Percentiles rank a stretch among this genome's conserved stretches.
Evolutionary conservation across 37 sponge, comb jelly and placozoan species (phyloP).

Genomic region (Corticium candelabrum): DNA sequence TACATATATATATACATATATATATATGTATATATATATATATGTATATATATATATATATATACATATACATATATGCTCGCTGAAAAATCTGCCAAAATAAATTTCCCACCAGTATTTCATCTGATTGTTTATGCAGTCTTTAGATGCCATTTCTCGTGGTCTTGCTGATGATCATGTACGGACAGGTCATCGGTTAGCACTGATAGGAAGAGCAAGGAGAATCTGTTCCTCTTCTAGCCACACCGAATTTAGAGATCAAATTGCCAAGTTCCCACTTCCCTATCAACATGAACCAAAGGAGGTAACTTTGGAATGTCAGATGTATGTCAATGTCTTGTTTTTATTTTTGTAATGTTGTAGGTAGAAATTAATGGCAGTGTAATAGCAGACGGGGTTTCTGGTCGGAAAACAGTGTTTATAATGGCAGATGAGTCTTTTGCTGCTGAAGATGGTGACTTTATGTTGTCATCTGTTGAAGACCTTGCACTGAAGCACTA

Average conservation of each 20-base stretch:
- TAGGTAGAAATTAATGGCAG: not conserved
- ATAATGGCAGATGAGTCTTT: too few relatives aligned
- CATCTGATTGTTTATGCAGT: too few relatives aligned
- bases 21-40: too few relatives aligned
- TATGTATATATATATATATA: too few relatives aligned
- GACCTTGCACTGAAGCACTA: not conserved
- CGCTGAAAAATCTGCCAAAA: too few relatives aligned
- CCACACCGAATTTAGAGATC: not conserved
- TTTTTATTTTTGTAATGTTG: too few relatives aligned
- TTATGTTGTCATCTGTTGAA: not conserved
- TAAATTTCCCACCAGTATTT: too few relatives aligned
- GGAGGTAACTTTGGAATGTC: too few relatives aligned
- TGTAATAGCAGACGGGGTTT: not conserved
- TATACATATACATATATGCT: too few relatives aligned
- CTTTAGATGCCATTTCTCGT: slow-evolving; percentile 30
- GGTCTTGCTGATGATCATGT: slow-evolving; percentile 36
- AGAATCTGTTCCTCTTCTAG: slow-evolving; percentile 26
- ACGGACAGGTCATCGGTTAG: slow-evolving; percentile 15
- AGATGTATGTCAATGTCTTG: too few relatives aligned
- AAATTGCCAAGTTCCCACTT: not conserved
- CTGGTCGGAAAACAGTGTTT: not conserved
- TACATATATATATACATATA: too few relatives aligned
- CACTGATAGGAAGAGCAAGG: slow-evolving; percentile 40
- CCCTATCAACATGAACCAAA: not conserved
- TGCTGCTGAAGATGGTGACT: not conserved